Percentiles rank a stretch among this genome's conserved stretches.
Evolutionary conservation across 2,113 vertebrate species (phyloP).

Genomic region (Apteryx owenii): DNA sequence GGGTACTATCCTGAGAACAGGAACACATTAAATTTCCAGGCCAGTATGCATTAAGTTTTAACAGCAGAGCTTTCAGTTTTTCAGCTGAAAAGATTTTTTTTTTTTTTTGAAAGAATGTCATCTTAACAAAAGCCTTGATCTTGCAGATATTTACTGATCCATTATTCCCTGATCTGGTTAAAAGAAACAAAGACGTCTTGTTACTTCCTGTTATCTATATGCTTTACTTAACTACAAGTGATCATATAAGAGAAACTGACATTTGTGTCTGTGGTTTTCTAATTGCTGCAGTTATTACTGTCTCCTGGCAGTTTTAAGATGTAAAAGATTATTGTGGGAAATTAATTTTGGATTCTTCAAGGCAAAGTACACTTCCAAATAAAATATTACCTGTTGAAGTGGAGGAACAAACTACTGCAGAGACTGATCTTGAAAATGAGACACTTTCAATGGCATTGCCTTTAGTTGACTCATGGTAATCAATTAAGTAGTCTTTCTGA

Average conservation of each 20-base stretch:
- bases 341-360: neutral
- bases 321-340: neutral
- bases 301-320: neutral
- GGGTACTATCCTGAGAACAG: neutral
- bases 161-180: neutral
- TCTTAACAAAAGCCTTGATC: neutral
- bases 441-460: neutral
- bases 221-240: neutral
- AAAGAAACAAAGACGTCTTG: neutral
- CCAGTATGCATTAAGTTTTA: neutral
- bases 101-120: neutral
- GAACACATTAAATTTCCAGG: neutral
- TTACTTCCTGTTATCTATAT: neutral
- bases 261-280: neutral
- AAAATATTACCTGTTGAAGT: neutral
- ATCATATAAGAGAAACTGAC: neutral
- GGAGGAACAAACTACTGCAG: neutral
- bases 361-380: neutral
- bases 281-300: neutral
- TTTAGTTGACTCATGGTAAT: neutral
- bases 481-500: neutral
- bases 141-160: neutral
- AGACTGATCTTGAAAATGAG: neutral
- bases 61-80: neutral
- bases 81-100: neutral